Evolutionary conservation across 2,888 invertebrate species (phyloP), one percentile per base, ranked within the genome.

Genomic region (Trilocha varians): DNA sequence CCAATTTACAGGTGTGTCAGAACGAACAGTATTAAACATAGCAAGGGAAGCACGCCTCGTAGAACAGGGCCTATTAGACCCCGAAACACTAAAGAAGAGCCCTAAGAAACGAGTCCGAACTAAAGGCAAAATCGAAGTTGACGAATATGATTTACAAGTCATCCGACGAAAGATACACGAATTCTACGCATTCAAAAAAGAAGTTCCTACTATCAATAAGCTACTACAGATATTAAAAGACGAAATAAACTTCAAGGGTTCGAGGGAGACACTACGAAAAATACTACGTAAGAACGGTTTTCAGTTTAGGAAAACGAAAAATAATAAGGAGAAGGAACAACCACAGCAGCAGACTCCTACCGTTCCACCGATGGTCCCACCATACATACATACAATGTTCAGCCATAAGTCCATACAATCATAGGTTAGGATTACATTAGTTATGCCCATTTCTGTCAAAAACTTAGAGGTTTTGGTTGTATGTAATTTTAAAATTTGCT

Each of bases 201-300:
- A 84, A 59, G 84, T 84, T 2, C 84, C 84, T 0, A 84, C 84
- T 2, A 83, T 83, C 13, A 83, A 84, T 43, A 84, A 84, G 48
- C 59, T 84, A 0, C 57, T 84, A 11, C 79, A 84, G 55, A 83
- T 84, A 15, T 57, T 84, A 32, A 83, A 78, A 52, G 77, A 82
- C 42, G 84, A 84, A 59, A 83, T 83, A 0, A 76, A 82, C 46
- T 84, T 84, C 44, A 84, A 83, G 58, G 84, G 84, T 0, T 84
- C 84, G 0, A 59, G 84, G 34, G 84, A 84, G 55, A 84, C 84
- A 0, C 53, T 84, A 0, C 64, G 84, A 5, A 84, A 84, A 53
- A 84, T 83, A 32, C 57, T 83, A 1, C 70, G 83, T 32, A 84
- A 83, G 57, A 80, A 84, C 61, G 84, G 84, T 3, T 83, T 84